Evolutionary conservation across 2,113 vertebrate genomes (phyloP).

Genomic region (Prinia subflava): DNA sequence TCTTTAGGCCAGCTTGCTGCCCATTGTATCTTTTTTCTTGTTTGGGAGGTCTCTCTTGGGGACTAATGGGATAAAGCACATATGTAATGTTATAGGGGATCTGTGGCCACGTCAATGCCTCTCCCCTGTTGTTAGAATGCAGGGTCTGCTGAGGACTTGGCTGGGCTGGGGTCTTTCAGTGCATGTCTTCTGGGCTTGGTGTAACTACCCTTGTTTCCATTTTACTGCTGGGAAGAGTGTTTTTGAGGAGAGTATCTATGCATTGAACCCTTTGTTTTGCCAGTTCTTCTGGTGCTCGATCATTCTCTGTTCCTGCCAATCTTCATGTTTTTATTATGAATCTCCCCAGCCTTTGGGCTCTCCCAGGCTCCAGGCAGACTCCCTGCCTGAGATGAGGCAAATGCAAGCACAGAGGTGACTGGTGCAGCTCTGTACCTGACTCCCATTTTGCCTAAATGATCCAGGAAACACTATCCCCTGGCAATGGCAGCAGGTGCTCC

Average conservation of each 20-base stretch:
- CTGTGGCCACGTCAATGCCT: rapidly evolving
- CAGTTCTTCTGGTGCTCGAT: not conserved
- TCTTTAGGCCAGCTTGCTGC: not conserved
- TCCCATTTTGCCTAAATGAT: not conserved
- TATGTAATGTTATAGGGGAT: not conserved
- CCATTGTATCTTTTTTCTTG: not conserved
- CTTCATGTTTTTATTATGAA: not conserved
- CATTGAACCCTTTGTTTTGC: not conserved
- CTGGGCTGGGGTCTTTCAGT: not conserved
- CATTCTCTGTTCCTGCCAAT: not conserved
- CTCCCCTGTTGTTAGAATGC: not conserved
- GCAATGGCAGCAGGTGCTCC: rapidly evolving
- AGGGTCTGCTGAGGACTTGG: rapidly evolving
- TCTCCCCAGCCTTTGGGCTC: not conserved
- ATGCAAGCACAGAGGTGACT: not conserved
- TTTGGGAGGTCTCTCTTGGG: not conserved
- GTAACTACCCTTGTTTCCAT: not conserved
- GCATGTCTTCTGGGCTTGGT: not conserved
- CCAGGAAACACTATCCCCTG: not conserved
- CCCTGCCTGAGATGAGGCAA: not conserved
- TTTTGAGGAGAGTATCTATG: not conserved
- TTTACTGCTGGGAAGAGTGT: not conserved
- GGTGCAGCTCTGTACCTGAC: not conserved
- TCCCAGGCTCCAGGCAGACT: not conserved
- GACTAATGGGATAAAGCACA: not conserved